phyloP scores from a whole-genome alignment of 1,140 invertebrate species.

The Paraescarpia echinospica region DNA sequence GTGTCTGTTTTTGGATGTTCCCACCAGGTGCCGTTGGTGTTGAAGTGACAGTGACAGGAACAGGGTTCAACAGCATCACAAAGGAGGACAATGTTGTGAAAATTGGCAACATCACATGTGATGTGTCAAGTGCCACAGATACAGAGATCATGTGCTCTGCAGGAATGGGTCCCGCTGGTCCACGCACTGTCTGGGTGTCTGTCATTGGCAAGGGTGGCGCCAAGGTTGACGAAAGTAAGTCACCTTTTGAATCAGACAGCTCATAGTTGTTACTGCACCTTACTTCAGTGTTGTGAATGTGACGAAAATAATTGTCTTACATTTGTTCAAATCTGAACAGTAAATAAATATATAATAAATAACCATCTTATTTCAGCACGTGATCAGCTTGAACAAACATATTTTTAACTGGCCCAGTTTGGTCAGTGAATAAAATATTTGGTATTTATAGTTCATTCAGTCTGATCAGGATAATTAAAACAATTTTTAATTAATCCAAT shows the following conservation, averaged over 20 bases:
- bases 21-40: conserved; percentile 8
- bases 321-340: no score
- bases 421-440: no score
- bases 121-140: conserved; percentile 25
- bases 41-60: conserved; percentile 35
- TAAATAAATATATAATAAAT: background rate
- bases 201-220: conserved; percentile 22
- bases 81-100: conserved; percentile 34
- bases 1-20: background rate
- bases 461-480: background rate
- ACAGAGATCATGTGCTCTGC: conserved; percentile 24
- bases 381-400: no score
- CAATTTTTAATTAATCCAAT: background rate
- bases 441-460: background rate
- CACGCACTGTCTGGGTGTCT: background rate
- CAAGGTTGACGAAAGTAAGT: background rate
- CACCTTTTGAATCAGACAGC: background rate
- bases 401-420: no score
- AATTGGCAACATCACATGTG: conserved; percentile 37
- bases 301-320: background rate
- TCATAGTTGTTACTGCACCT: background rate
- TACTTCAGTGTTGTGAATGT: background rate
- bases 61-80: conserved; percentile 30
- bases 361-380: no score
- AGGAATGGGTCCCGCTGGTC: conserved; percentile 9